phyloP scores from a whole-genome alignment of 2,797 vertebrate species.

The Karalla daura region DNA sequence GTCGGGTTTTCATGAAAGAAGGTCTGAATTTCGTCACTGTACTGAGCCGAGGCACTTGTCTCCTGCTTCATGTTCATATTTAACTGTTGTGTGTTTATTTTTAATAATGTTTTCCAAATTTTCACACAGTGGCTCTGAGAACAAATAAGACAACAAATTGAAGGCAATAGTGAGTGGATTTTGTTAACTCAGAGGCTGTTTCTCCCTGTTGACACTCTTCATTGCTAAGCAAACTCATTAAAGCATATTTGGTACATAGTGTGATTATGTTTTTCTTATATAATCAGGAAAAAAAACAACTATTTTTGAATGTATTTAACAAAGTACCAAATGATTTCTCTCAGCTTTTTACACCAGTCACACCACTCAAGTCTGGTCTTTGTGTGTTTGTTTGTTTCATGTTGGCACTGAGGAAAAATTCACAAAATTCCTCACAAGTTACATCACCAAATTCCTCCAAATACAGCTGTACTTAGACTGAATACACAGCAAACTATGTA shows the following conservation, averaged over 20 bases:
- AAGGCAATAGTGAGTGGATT: too few species aligned
- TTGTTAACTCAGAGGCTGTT: not conserved
- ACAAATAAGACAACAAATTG: too few species aligned
- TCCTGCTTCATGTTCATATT: too few species aligned
- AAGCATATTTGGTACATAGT: too few species aligned
- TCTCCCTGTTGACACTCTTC: not conserved
- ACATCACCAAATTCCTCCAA: constrained; percentile 3
- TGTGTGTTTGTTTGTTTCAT: constrained; percentile 25
- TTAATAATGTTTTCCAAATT: too few species aligned
- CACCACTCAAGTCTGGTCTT: not conserved
- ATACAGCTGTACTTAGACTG: not conserved
- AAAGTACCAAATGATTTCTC: not conserved
- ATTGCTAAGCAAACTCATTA: not conserved
- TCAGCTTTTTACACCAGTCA: not conserved
- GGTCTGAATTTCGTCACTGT: not conserved
- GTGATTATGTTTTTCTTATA: not conserved
- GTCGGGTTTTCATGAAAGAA: too few species aligned
- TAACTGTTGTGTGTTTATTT: too few species aligned
- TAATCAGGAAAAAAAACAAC: not conserved
- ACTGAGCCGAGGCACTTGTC: not conserved
- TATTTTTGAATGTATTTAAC: not conserved
- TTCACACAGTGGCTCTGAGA: too few species aligned
- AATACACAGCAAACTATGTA: not conserved
- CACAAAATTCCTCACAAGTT: not conserved
- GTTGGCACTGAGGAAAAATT: constrained; percentile 18